These are phyloP conservation scores for Lepus timidus DNA, from an alignment of 2,113 vertebrate genomes.

Conservation along the genomic window DNA sequence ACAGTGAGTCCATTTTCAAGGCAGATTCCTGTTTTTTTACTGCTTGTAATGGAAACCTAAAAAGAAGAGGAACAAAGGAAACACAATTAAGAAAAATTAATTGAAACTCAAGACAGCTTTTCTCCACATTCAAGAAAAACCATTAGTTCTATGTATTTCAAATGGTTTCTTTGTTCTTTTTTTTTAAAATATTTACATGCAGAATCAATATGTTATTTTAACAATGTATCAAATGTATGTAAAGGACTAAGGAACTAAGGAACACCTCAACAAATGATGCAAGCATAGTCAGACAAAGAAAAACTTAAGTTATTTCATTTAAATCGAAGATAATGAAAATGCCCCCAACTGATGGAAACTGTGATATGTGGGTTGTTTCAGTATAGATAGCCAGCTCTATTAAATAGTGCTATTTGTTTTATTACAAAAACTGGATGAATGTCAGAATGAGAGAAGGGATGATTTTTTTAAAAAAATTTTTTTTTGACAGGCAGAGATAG, in stretches of 20 bases:
- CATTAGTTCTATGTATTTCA: conserved; percentile 4
- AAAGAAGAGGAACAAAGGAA: conserved; percentile 71
- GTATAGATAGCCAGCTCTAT: conserved; percentile 22
- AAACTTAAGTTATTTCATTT: neutral
- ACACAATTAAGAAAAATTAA: conserved; percentile 52
- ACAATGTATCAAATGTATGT: neutral
- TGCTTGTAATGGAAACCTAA: conserved; percentile 89
- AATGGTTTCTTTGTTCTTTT: neutral
- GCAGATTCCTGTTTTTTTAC: conserved; percentile 81
- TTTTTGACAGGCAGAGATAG: too few relatives aligned
- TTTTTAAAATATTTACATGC: neutral
- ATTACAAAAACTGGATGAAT: neutral
- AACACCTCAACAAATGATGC: neutral
- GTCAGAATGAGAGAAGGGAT: neutral
- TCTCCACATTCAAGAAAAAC: neutral
- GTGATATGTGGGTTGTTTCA: neutral
- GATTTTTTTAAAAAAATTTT: neutral
- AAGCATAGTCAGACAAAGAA: neutral
- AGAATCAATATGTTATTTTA: conserved; percentile 20
- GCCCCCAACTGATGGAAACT: neutral
- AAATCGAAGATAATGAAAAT: neutral
- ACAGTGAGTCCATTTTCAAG: conserved; percentile 85
- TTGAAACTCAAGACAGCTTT: neutral
- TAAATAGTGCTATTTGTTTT: neutral
- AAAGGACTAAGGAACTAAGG: neutral